Evolutionary conservation across 2,888 invertebrate genomes (phyloP).

Genomic region (Lepidonotus clava): DNA sequence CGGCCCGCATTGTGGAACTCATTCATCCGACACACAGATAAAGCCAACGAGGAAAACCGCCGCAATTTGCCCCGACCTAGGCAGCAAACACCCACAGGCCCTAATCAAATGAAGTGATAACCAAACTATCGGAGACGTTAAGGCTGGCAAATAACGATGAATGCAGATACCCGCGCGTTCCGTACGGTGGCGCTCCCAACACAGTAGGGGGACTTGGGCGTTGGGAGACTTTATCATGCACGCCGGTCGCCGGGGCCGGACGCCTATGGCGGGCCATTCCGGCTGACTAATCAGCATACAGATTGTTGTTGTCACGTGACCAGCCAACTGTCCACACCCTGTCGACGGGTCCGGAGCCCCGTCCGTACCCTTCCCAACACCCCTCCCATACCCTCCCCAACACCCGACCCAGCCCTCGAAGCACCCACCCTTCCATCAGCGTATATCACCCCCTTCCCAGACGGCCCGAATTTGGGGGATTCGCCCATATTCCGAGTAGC

Average conservation of each 20-base stretch:
- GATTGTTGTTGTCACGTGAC: conserved; percentile 45
- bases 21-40: too few relatives aligned
- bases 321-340: conserved; percentile 9
- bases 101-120: neutral
- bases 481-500: too few relatives aligned
- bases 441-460: too few relatives aligned
- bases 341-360: neutral
- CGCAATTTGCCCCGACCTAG: neutral
- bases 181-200: neutral
- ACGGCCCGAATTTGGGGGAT: too few relatives aligned
- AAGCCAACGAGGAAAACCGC: too few relatives aligned
- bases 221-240: neutral
- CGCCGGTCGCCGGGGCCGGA: neutral
- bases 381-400: too few relatives aligned
- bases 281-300: conserved; percentile 47
- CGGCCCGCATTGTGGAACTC: too few relatives aligned
- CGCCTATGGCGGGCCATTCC: neutral
- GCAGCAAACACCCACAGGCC: neutral
- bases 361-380: neutral
- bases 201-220: too few relatives aligned
- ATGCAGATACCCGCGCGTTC: neutral
- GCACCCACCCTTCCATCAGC: neutral
- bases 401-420: neutral
- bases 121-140: neutral
- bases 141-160: neutral